Evolutionary conservation across 2,797 vertebrate species (phyloP).

Genomic region (Apogon hyalosoma): DNA sequence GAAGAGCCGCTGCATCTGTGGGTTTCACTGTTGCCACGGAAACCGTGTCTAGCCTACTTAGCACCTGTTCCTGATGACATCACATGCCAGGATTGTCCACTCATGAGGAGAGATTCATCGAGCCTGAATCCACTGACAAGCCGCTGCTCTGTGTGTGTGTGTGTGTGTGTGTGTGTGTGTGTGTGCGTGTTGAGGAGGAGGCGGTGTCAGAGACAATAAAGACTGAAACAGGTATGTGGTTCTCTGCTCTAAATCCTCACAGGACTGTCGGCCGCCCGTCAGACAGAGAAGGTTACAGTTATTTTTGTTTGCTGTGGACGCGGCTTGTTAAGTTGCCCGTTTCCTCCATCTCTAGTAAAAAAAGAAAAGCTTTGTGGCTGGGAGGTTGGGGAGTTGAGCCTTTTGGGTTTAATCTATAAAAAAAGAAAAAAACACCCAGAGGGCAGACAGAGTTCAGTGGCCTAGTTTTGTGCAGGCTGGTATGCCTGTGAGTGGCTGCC

Average conservation of each 20-base stretch:
- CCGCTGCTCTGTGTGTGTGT: conserved; percentile 9
- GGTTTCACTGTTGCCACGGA: conserved; percentile 77
- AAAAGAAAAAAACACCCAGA: conserved; percentile 39
- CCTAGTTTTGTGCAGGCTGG: conserved; percentile 72
- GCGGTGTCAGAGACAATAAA: conserved; percentile 27
- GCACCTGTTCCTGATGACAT: conserved; percentile 77
- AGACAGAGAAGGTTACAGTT: conserved; percentile 25
- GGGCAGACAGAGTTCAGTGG: conserved; percentile 77
- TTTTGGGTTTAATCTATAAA: conserved; percentile 67
- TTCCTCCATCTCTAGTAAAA: conserved; percentile 33
- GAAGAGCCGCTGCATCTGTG: conserved; percentile 59
- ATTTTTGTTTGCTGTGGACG: conserved; percentile 52
- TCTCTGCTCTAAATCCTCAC: conserved; percentile 26
- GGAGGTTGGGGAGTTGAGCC: conserved; percentile 52
- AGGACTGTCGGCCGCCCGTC: conserved; percentile 18
- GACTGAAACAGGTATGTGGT: conserved; percentile 45
- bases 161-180: no score
- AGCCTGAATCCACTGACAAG: conserved; percentile 24
- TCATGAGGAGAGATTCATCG: conserved; percentile 42
- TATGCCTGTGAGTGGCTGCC: conserved; percentile 62
- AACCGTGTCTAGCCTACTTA: conserved; percentile 73
- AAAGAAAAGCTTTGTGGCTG: conserved; percentile 50
- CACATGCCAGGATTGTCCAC: conserved; percentile 60
- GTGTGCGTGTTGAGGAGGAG: not conserved
- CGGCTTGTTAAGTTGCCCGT: conserved; percentile 28